Base-by-base conservation (phyloP, 2,113 vertebrate species). In the Ictidomys tridecemlineatus region DNA sequence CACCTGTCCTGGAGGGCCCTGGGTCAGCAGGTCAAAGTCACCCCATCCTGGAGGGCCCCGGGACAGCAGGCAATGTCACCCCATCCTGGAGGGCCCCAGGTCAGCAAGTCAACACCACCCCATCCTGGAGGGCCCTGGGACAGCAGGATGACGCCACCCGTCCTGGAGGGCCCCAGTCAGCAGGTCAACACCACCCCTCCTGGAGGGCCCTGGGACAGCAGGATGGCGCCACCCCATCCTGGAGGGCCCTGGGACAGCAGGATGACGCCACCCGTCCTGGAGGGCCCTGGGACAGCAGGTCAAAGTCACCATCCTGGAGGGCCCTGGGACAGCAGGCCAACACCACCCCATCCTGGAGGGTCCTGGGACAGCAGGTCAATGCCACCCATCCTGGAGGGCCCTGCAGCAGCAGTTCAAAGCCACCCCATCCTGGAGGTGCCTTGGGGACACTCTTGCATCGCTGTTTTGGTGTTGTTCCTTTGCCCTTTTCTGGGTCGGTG, bases 341-440 rank as follows among this genome's bases (percentile, higher is more conserved):
- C n/a, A n/a, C n/a, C n/a, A n/a, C n/a, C n/a, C 42, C 42, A 5
- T 42, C 42, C 42, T 42, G 42, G 42, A 42, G 42, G 73, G 48
- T 4, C 5, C 65, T 4, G 34, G n/a, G 13, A 14, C 3, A 9
- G 2, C 5, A 26, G 9, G 61, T 26, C 3, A n/a, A n/a, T n/a
- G 58, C 51, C 51, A 4, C 42, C 42, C n/a, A 1, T 51, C 48
- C 48, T 51, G 48, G 48, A 51, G 48, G 73, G 48, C 5, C 5
- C 65, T 7, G 28, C 24, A 9, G 26, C 2, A 9, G 2, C 5
- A 26, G 9, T 24, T 26, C 61, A 63, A 63, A 1, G 24, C 16
- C 51, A 5, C 4, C 16, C 61, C 18, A 10, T 3, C 51, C 28
- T 4, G 22, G 24, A 51, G 69, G 30, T 53, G 8, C 1, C 28